phyloP scores from a whole-genome alignment of 2,888 invertebrate species.

The Polydrusus cervinus region DNA sequence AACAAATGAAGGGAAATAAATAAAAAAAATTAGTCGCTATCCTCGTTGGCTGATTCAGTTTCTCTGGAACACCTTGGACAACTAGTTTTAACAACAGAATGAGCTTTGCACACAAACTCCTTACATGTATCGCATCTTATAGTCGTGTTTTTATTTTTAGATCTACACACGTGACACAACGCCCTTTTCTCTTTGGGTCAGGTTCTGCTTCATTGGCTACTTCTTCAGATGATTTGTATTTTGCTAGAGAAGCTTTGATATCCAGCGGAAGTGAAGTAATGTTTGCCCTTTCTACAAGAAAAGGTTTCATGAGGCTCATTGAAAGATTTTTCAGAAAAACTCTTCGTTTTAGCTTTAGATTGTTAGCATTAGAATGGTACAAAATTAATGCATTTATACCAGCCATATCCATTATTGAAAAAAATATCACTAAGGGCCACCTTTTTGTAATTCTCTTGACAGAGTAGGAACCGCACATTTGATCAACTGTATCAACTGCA shows the following conservation, averaged over 20 bases:
- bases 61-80: too few species aligned
- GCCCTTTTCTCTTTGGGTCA: slow-evolving; percentile 7
- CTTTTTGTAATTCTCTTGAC: slow-evolving; percentile 34
- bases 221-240: slow-evolving; percentile 6
- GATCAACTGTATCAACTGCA: slow-evolving; percentile 40
- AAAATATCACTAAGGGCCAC: slow-evolving; percentile 34
- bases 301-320: not conserved
- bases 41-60: too few species aligned
- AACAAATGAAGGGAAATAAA: not conserved
- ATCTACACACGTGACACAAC: slow-evolving; percentile 9
- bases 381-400: slow-evolving; percentile 33
- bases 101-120: too few species aligned
- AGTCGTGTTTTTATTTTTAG: slow-evolving; percentile 6
- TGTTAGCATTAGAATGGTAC: slow-evolving; percentile 25
- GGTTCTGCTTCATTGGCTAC: slow-evolving; percentile 4
- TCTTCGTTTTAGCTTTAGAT: slow-evolving; percentile 6
- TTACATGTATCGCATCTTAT: slow-evolving; percentile 10
- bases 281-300: not conserved
- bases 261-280: slow-evolving; percentile 9
- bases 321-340: not conserved
- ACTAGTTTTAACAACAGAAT: too few species aligned
- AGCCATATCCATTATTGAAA: slow-evolving; percentile 30
- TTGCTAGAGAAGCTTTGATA: slow-evolving; percentile 9
- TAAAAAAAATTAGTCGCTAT: too few species aligned
- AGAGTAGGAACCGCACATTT: slow-evolving; percentile 37